Evolutionary conservation across 23 tunicate species (phyloP), one percentile per base, ranked within the genome.

Genomic region (Trididemnum clinides): DNA sequence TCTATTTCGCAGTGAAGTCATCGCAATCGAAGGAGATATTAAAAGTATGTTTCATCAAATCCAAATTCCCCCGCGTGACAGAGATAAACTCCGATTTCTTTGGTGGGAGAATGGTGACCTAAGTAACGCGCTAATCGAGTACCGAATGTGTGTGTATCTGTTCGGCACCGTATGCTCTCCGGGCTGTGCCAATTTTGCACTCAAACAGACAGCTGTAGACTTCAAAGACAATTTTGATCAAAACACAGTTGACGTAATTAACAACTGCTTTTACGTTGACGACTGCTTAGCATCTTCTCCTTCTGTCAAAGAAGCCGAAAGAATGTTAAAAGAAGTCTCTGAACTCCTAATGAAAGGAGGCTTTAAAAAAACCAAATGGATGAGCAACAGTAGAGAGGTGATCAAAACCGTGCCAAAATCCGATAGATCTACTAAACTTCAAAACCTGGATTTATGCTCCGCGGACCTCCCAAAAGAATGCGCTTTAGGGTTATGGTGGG

Each of bases 241-340:
- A 28, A 69, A 5, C 4, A 69, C 76, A 3, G n/a, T 69, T 29
- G 76, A 28, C 10, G 30, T 37, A 69, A 37, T 69, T 29, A 29
- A 51, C 22, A 64, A 81, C 6, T 80, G 80, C 64, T 88, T 88
- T 44, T 88, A 88, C 83, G 88, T 88, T 7, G 87, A 88, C 51
- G 87, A 82, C 39, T 82, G 87, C 78, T 71, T 88, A 15, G 59
- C 74, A 19, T 79, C 80, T 0, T 49, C 72, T 19, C 44, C 70
- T 3, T 51, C 34, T 38, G 62, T 57, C 23, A 12, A 50, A 34
- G 28, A 51, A 10, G 91, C 85, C 0, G 51, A 63, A 23, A 33
- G 44, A 21, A 86, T 80, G 28, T 51, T 87, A 10, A 34, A 58
- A 0, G 87, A 87, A 30, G 35, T 80, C 0, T 1, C 10, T 3